Evolutionary conservation across 2,113 vertebrate genomes (phyloP).

Genomic region (Meles meles): DNA sequence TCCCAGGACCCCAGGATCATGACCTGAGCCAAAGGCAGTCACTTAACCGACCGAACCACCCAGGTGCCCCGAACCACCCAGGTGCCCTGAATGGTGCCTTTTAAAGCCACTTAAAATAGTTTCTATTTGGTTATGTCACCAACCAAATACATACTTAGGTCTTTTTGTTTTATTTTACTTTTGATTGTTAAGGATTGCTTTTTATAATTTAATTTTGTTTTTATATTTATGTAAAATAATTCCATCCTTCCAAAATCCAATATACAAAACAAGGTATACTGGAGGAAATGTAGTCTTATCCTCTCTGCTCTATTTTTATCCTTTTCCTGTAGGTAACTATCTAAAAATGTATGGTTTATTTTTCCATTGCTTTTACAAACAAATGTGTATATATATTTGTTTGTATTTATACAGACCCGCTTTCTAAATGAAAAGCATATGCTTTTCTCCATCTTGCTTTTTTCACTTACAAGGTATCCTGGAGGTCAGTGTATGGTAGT

Average conservation of each 20-base stretch:
- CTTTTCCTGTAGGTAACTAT: neutral
- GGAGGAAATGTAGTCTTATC: neutral
- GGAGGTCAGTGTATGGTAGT: neutral
- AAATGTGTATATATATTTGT: neutral
- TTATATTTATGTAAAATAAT: neutral
- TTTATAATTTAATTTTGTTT: neutral
- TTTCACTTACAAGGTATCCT: neutral
- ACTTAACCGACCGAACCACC: neutral
- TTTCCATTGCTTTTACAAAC: neutral
- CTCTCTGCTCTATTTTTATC: neutral
- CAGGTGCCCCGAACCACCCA: neutral
- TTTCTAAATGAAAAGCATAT: neutral
- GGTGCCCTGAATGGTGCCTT: neutral
- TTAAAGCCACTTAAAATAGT: neutral
- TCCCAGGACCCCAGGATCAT: neutral
- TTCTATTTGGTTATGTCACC: neutral
- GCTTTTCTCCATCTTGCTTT: neutral
- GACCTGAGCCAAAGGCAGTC: neutral
- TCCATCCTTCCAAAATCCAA: neutral
- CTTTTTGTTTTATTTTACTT: neutral
- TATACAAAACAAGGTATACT: neutral
- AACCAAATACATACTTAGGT: neutral
- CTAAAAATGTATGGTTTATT: neutral
- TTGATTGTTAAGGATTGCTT: neutral
- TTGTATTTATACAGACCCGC: neutral